phyloP scores from a whole-genome alignment of 2,113 vertebrate species.

The Garra rufa region DNA sequence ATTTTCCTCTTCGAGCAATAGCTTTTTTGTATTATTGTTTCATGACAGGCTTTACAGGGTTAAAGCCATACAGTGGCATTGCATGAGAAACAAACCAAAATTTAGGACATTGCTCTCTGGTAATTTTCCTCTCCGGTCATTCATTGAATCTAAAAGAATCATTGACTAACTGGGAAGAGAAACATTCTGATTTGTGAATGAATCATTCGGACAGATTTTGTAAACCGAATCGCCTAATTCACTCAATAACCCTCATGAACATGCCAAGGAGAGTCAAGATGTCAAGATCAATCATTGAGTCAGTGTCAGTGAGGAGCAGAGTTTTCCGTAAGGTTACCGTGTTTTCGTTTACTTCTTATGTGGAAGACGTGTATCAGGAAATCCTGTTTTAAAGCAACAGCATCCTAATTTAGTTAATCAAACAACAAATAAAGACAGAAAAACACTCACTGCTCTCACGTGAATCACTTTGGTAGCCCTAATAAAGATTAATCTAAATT shows the following conservation, averaged over 20 bases:
- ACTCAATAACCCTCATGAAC: background rate
- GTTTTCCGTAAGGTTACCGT: no score
- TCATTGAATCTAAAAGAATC: background rate
- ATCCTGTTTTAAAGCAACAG: no score
- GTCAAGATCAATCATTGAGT: background rate
- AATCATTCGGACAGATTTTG: background rate
- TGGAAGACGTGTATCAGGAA: no score
- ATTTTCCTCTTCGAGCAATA: no score
- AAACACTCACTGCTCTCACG: no score
- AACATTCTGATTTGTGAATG: background rate
- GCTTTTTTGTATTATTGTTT: no score
- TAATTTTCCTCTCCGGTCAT: background rate
- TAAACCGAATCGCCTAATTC: background rate
- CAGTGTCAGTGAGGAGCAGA: background rate
- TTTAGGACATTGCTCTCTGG: background rate
- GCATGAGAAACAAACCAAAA: background rate
- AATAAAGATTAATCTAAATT: no score
- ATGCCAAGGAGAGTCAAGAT: background rate
- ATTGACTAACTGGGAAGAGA: background rate
- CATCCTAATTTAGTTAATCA: no score
- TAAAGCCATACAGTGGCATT: background rate
- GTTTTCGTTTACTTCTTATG: no score
- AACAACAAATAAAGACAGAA: no score
- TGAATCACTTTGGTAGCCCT: no score
- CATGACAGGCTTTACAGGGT: no score